phyloP scores from a whole-genome alignment of 2,888 invertebrate genomes.

The Drosophila mayaguana region DNA sequence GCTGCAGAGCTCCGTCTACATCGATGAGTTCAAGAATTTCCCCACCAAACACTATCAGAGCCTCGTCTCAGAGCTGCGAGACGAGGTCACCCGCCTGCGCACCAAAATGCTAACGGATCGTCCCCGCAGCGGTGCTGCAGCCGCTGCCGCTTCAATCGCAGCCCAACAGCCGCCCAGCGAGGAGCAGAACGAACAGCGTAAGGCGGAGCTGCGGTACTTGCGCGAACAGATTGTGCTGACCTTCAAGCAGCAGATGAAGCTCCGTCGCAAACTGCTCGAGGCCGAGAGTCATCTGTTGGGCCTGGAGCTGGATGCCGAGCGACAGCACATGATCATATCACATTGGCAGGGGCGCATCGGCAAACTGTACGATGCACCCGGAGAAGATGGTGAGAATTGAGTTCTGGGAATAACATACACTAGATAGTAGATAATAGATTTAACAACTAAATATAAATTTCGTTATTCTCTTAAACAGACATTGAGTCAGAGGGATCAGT shows the following conservation, averaged over 20 bases:
- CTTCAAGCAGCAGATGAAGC: constrained; percentile 96
- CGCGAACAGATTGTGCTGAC: constrained; percentile 94
- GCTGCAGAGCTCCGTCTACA: constrained; percentile 84
- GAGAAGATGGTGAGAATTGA: constrained; percentile 80
- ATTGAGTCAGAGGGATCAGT: constrained; percentile 84
- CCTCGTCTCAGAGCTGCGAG: constrained; percentile 87
- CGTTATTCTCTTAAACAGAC: constrained; percentile 57
- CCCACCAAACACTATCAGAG: constrained; percentile 85
- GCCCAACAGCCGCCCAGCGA: constrained; percentile 70
- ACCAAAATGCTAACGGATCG: constrained; percentile 92
- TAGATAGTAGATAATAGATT: no score
- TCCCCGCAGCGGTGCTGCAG: constrained; percentile 85
- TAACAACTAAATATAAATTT: no score
- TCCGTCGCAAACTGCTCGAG: constrained; percentile 94
- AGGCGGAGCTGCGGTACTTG: constrained; percentile 88
- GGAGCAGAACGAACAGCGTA: constrained; percentile 85
- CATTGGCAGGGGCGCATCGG: constrained; percentile 95
- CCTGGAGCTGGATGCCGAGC: constrained; percentile 94
- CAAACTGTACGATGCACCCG: constrained; percentile 85
- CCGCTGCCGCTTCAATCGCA: constrained; percentile 40
- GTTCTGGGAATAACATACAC: no score
- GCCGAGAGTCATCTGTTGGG: constrained; percentile 95
- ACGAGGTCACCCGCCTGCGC: constrained; percentile 92
- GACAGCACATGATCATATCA: constrained; percentile 93
- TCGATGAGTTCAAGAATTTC: constrained; percentile 85